Evolutionary conservation across 2,797 vertebrate species (phyloP), one percentile per base, ranked within the genome.

Genomic region (Carapus acus): DNA sequence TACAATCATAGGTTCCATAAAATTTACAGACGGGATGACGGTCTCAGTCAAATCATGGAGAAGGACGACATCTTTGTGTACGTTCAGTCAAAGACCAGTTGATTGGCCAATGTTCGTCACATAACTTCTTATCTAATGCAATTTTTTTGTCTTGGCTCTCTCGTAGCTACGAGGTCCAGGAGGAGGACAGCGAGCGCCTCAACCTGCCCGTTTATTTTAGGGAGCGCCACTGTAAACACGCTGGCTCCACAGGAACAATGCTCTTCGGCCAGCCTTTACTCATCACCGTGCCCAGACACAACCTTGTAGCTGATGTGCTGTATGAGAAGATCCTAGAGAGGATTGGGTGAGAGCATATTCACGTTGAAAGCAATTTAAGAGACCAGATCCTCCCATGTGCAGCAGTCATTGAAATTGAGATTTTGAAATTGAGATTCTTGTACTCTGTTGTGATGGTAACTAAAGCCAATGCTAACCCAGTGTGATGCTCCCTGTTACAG

Each of bases 1-100:
- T 97, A 97, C 85, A 98, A 96, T 88, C 94, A 97, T 73, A 88
- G 94, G 50, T 98, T 97, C 83, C 93, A 97, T 82, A 97, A 98
- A 86, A 91, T 97, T 58, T 97, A 95, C 80, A 89, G 90, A 79
- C 88, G 88, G 71, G 94, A 96, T 59, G 95, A 98, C 66, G 89
- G 90, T 62, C 91, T 98, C 73, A 97, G 89, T 83, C 89, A 93
- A 72, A 97, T 98, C 60, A 90, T 94, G 89, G 91, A 95, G 58
- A 94, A 94, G 79, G 95, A 98, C 42, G 92, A 96, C 86, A 98
- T 98, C 71, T 98, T 94, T 85, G 91, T 98, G 95, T 96, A 84
- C 89, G 93, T 51, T 1, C 36, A 37, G 13, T 39, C 31, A 4
- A 19, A 22, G 8, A 39, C 41, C 22, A 6, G 27, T 43, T 21